Conservation (phyloP, 2,888 invertebrate genomes). For the Cryptus viduatorius region DNA sequence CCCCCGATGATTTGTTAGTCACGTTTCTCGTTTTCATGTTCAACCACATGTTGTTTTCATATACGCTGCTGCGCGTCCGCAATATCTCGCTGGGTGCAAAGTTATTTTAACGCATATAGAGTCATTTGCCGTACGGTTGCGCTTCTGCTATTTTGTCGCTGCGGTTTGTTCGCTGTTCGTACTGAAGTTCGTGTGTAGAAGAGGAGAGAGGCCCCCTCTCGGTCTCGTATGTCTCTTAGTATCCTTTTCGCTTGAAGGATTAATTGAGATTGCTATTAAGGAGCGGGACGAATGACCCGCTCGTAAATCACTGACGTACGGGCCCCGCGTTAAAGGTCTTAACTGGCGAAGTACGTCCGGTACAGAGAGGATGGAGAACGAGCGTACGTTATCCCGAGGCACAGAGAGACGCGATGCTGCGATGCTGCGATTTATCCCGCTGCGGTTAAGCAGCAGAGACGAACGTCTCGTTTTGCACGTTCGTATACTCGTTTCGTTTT, state of each 20-base stretch:
- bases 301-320: constrained; percentile 63
- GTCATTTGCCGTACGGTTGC: background rate
- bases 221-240: constrained; percentile 11
- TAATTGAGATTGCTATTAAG: constrained; percentile 63
- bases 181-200: background rate
- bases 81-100: background rate
- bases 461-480: constrained; percentile 5
- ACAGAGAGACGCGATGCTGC: background rate
- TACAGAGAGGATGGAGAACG: constrained; percentile 28
- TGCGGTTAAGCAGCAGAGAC: background rate
- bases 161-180: background rate
- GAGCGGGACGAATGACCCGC: constrained; percentile 60
- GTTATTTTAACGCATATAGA: constrained; percentile 1
- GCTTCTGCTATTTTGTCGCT: constrained; percentile 13
- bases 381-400: constrained; percentile 23
- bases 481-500: constrained; percentile 4
- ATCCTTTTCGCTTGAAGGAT: constrained; percentile 61
- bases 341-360: constrained; percentile 60
- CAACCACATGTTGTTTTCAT: background rate
- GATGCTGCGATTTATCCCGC: constrained; percentile 9
- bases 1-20: constrained; percentile 12
- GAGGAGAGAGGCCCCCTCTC: background rate
- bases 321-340: constrained; percentile 59
- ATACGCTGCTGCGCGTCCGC: background rate
- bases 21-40: constrained; percentile 10